Percentiles rank a stretch among this genome's conserved stretches.
These are phyloP conservation scores for Phyto melanocephala DNA, from an alignment of 2,888 invertebrate genomes.

Conservation along the genomic window DNA sequence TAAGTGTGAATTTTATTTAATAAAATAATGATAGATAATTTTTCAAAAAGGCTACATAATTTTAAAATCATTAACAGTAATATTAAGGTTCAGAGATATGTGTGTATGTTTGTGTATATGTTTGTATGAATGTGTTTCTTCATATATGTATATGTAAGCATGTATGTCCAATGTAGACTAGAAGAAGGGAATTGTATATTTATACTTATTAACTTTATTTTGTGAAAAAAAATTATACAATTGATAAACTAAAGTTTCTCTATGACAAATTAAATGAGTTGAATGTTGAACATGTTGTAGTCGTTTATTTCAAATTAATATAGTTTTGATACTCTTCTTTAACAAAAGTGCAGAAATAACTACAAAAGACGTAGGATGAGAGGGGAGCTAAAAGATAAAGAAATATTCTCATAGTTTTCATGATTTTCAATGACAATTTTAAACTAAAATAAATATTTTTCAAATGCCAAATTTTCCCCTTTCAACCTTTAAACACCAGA, in stretches of 20 bases:
- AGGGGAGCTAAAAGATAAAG: too few species aligned
- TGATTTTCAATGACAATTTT: too few species aligned
- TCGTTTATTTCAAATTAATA: neutral
- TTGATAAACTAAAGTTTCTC: neutral
- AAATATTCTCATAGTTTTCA: too few species aligned
- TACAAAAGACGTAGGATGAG: neutral
- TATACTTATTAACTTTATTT: neutral
- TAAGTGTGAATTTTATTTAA: too few species aligned
- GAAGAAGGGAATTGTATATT: neutral
- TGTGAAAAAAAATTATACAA: neutral
- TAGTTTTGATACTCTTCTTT: too few species aligned
- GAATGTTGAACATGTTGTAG: neutral
- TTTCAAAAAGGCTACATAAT: constrained; percentile 11
- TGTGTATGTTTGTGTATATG: neutral
- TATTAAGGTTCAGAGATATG: too few species aligned
- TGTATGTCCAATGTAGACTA: neutral
- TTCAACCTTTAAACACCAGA: too few species aligned
- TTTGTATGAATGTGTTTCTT: too few species aligned
- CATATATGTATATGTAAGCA: neutral
- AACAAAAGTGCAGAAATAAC: neutral
- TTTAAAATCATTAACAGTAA: constrained; percentile 6
- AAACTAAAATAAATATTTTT: too few species aligned
- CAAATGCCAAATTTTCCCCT: too few species aligned
- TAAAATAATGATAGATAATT: too few species aligned
- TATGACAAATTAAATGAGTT: neutral